Evolutionary conservation across 1,140 invertebrate genomes (phyloP).

Genomic region (Drosophila sturtevanti): DNA sequence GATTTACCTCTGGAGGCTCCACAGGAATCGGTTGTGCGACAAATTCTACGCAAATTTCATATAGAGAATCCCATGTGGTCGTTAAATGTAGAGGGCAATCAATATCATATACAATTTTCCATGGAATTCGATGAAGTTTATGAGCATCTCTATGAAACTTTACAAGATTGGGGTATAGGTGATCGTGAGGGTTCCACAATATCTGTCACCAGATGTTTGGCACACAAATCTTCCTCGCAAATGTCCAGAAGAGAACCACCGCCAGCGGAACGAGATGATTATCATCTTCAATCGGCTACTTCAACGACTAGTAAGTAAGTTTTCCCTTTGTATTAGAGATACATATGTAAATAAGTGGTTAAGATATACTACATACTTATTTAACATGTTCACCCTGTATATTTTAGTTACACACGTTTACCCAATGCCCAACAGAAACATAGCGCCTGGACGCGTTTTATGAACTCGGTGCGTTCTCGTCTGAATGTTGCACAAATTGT

Average conservation of each 20-base stretch:
- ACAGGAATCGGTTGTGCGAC: slow-evolving; percentile 72
- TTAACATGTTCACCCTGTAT: background rate
- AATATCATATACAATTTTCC: slow-evolving; percentile 82
- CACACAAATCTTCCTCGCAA: slow-evolving; percentile 56
- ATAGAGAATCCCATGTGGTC: slow-evolving; percentile 76
- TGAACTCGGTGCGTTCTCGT: slow-evolving; percentile 85
- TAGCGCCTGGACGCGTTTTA: slow-evolving; percentile 84
- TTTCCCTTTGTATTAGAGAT: background rate
- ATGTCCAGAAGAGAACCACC: slow-evolving; percentile 13
- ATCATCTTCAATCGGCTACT: slow-evolving; percentile 4
- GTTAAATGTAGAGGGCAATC: slow-evolving; percentile 60
- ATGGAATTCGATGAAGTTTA: slow-evolving; percentile 82
- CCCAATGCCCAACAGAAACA: slow-evolving; percentile 63
- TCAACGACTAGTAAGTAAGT: slow-evolving; percentile 38
- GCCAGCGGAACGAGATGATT: slow-evolving; percentile 17
- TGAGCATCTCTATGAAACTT: slow-evolving; percentile 80
- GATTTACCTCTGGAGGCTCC: slow-evolving; percentile 59
- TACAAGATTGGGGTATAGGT: slow-evolving; percentile 83
- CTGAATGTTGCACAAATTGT: slow-evolving; percentile 89
- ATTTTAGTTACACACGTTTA: slow-evolving; percentile 36
- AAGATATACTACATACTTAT: too few relatives aligned
- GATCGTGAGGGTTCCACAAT: slow-evolving; percentile 81
- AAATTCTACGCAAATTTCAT: slow-evolving; percentile 73
- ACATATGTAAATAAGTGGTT: slow-evolving; percentile 21
- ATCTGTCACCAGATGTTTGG: slow-evolving; percentile 82